Evolutionary conservation across 2,113 vertebrate species (phyloP).

Genomic region (Caloenas nicobarica): DNA sequence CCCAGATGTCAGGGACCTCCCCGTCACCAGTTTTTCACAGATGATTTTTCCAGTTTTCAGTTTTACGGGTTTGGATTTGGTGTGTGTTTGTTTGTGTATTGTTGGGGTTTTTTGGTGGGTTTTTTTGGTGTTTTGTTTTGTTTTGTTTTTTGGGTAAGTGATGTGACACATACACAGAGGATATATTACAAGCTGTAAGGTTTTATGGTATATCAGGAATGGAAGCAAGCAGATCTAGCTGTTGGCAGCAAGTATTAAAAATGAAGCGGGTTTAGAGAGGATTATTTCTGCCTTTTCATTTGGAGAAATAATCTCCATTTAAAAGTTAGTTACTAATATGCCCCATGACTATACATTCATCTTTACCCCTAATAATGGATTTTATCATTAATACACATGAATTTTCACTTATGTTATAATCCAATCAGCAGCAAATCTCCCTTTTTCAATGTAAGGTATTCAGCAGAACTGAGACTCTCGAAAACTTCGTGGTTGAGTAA

Average conservation of each 20-base stretch:
- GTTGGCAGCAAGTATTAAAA: constrained; percentile 49
- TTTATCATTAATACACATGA: constrained; percentile 49
- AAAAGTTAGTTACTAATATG: constrained; percentile 55
- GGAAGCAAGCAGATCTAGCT: constrained; percentile 42
- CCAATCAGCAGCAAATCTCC: constrained; percentile 58
- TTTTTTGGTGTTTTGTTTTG: no score
- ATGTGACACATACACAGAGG: neutral
- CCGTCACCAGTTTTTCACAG: neutral
- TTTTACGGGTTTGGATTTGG: neutral
- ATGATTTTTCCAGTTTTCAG: neutral
- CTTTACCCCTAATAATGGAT: constrained; percentile 43
- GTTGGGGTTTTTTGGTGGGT: no score
- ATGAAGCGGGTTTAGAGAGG: constrained; percentile 48
- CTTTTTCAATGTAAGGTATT: neutral
- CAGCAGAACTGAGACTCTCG: neutral
- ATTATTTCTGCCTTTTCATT: constrained; percentile 69
- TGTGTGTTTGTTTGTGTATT: no score
- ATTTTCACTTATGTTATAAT: constrained; percentile 55
- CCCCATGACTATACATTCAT: constrained; percentile 51
- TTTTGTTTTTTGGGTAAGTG: neutral
- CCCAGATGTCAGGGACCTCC: neutral
- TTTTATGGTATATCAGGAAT: constrained; percentile 10
- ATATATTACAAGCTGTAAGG: constrained; percentile 3
- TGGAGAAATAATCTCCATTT: constrained; percentile 63
- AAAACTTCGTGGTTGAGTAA: neutral